Conservation (phyloP, 2,797 vertebrate genomes). For the Mallotus villosus region DNA sequence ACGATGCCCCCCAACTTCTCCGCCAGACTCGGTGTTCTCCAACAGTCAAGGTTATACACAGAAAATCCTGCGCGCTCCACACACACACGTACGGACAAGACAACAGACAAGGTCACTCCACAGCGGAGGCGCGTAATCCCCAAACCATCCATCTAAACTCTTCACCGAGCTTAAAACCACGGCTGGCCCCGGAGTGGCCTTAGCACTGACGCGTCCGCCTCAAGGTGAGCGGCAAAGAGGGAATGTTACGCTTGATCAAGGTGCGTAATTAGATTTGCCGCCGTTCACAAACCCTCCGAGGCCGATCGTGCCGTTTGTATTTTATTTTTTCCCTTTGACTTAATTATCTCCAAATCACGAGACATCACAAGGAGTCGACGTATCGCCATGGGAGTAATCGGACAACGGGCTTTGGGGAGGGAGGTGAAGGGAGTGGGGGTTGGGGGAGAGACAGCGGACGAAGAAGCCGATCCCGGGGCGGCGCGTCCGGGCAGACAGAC, state of each 20-base stretch:
- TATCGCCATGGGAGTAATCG: too few relatives aligned
- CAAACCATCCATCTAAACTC: not conserved
- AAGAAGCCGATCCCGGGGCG: too few relatives aligned
- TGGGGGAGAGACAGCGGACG: too few relatives aligned
- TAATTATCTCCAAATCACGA: not conserved
- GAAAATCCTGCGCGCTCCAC: constrained; percentile 4
- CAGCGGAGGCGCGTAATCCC: not conserved
- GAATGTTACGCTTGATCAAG: constrained; percentile 3
- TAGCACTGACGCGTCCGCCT: not conserved
- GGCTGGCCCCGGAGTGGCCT: too few relatives aligned
- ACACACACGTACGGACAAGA: not conserved
- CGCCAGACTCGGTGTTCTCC: not conserved
- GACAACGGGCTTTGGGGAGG: too few relatives aligned
- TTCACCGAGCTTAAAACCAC: not conserved
- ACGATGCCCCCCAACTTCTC: not conserved
- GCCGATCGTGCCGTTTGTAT: not conserved
- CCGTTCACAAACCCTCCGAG: constrained; percentile 2
- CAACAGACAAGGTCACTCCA: constrained; percentile 2
- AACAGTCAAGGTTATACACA: constrained; percentile 3
- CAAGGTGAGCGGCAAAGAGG: constrained; percentile 1
- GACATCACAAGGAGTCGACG: not conserved
- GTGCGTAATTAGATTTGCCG: constrained; percentile 1
- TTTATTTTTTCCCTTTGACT: not conserved
- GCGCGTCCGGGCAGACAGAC: not conserved
- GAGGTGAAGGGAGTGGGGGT: not conserved